phyloP scores from a whole-genome alignment of 64 coral and sea anemone species.

The Exaiptasia diaphana region DNA sequence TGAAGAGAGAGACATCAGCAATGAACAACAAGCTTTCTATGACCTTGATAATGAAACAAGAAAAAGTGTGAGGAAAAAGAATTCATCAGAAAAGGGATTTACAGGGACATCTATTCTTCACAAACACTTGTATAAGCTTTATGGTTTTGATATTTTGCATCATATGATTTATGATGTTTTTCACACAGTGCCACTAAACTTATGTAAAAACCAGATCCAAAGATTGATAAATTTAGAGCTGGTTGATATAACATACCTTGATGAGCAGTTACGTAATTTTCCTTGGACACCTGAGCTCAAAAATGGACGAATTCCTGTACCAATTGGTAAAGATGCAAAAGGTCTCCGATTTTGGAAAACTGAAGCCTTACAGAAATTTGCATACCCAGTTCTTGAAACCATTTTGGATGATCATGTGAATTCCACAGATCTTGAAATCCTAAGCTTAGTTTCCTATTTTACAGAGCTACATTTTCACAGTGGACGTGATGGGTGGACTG shows the following conservation, averaged over 20 bases:
- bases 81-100: slow-evolving; percentile 41
- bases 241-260: not conserved
- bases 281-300: not conserved
- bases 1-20: slow-evolving; percentile 2
- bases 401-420: slow-evolving; percentile 40
- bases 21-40: slow-evolving; percentile 47
- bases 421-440: slow-evolving; percentile 48
- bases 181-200: not conserved
- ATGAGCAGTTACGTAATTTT: not conserved
- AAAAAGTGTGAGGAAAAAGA: slow-evolving; percentile 34
- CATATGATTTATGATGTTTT: not conserved
- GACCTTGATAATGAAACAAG: slow-evolving; percentile 56
- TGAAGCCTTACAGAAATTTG: slow-evolving; percentile 62
- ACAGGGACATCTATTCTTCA: slow-evolving; percentile 5
- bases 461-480: slow-evolving; percentile 65
- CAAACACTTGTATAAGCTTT: not conserved
- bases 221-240: not conserved
- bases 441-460: slow-evolving; percentile 30
- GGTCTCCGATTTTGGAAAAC: slow-evolving; percentile 51
- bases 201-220: not conserved
- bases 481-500: slow-evolving; percentile 62
- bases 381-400: slow-evolving; percentile 46
- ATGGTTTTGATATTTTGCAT: not conserved
- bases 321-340: slow-evolving; percentile 38
- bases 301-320: slow-evolving; percentile 12